Percentiles rank a stretch among this genome's conserved stretches.
Evolutionary conservation across 30 jellyfish, hydroid and myxozoan species (phyloP).

Genomic region (Morbakka virulenta): DNA sequence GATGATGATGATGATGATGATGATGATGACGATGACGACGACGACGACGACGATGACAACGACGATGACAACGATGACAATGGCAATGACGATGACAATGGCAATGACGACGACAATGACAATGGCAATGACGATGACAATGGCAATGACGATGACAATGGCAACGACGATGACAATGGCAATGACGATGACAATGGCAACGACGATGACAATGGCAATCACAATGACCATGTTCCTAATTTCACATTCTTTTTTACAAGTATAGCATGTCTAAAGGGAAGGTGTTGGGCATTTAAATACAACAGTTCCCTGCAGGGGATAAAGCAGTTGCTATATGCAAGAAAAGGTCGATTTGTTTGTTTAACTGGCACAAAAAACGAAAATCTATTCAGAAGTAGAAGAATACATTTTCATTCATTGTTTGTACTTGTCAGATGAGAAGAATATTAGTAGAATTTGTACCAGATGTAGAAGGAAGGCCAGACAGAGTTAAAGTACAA

Average conservation of each 20-base stretch:
- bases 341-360: not conserved
- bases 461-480: not conserved
- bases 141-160: too few relatives aligned
- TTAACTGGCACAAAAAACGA: not conserved
- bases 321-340: not conserved
- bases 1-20: too few relatives aligned
- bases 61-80: conserved; percentile 2
- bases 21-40: not conserved
- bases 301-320: not conserved
- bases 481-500: not conserved
- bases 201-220: not conserved
- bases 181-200: not conserved
- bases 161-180: too few relatives aligned
- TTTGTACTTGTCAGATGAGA: not conserved
- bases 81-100: not conserved
- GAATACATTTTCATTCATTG: too few relatives aligned
- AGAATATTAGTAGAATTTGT: not conserved
- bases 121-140: too few relatives aligned
- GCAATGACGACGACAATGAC: too few relatives aligned
- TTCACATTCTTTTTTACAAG: not conserved
- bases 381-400: not conserved
- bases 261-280: not conserved
- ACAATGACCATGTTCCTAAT: not conserved
- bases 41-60: not conserved
- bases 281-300: not conserved